A percentile compares a stretch with the other conserved stretches of the same genome.
These are phyloP conservation scores for Poeciliopsis presidionis DNA, from an alignment of 2,797 vertebrate species.

Conservation along the genomic window DNA sequence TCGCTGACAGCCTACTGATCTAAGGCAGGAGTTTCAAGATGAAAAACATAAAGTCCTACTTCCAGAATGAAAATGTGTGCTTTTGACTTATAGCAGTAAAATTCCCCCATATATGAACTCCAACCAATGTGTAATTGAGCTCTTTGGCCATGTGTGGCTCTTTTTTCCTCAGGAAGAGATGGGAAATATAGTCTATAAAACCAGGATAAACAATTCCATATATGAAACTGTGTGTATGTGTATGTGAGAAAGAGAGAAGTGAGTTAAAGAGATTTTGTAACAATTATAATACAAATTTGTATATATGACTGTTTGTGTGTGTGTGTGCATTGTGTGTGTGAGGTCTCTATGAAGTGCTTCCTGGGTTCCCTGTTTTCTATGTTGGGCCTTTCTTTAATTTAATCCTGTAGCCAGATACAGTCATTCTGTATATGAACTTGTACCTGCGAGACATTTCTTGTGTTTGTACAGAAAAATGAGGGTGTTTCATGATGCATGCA, in stretches of 20 bases:
- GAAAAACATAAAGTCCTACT: too few relatives aligned
- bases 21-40: too few relatives aligned
- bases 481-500: conserved; percentile 77
- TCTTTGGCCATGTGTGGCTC: conserved; percentile 50
- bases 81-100: too few relatives aligned
- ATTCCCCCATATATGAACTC: neutral
- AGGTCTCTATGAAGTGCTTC: conserved; percentile 83
- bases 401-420: conserved; percentile 77
- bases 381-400: conserved; percentile 72
- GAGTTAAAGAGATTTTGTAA: conserved; percentile 22
- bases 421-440: conserved; percentile 67
- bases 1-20: too few relatives aligned
- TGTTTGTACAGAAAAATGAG: conserved; percentile 79
- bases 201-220: conserved; percentile 75
- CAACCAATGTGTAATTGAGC: conserved; percentile 43
- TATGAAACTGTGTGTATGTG: conserved; percentile 44
- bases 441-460: conserved; percentile 62
- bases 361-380: conserved; percentile 77
- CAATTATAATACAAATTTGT: conserved; percentile 9
- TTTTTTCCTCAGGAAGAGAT: conserved; percentile 76
- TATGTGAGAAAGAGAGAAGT: conserved; percentile 12
- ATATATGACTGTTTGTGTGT: conserved; percentile 4
- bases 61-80: too few relatives aligned
- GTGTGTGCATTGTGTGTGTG: conserved; percentile 33
- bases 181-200: conserved; percentile 69